Conservation (phyloP, 2,113 vertebrate genomes). For the Calidris pugnax region DNA sequence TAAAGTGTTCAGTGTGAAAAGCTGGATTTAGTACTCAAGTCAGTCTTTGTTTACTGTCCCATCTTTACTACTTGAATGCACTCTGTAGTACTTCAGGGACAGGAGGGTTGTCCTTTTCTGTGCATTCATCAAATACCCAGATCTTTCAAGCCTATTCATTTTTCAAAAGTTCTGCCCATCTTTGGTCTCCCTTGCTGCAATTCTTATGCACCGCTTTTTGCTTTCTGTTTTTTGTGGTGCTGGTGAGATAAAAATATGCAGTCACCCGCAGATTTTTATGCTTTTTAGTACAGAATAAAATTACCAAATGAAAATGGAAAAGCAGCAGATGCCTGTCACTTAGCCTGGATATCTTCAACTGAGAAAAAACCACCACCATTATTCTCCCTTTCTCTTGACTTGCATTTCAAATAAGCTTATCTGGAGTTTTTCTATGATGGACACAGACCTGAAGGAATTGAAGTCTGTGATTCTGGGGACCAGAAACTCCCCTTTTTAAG, state of each 20-base stretch:
- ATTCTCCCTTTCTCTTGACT: not conserved
- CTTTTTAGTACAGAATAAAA: not conserved
- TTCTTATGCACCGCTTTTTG: not conserved
- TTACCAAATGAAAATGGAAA: not conserved
- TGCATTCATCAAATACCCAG: not conserved
- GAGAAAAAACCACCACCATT: not conserved
- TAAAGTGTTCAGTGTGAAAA: not conserved
- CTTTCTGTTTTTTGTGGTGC: not conserved
- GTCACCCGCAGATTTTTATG: not conserved
- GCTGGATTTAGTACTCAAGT: not conserved
- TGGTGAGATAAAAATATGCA: not conserved
- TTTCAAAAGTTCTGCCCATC: not conserved
- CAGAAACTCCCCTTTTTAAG: not conserved
- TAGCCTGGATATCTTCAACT: not conserved
- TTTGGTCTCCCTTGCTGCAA: not conserved
- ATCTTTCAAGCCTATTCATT: not conserved
- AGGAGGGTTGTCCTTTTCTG: not conserved
- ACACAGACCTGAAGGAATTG: not conserved
- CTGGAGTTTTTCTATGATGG: not conserved
- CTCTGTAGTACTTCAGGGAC: not conserved
- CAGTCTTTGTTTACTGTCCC: not conserved
- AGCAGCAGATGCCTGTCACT: not conserved
- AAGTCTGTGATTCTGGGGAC: not conserved
- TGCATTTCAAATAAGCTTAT: not conserved
- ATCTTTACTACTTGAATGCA: not conserved